Base-by-base conservation (phyloP, 2,797 vertebrate species). In the Tenualosa thibaudeaui region DNA sequence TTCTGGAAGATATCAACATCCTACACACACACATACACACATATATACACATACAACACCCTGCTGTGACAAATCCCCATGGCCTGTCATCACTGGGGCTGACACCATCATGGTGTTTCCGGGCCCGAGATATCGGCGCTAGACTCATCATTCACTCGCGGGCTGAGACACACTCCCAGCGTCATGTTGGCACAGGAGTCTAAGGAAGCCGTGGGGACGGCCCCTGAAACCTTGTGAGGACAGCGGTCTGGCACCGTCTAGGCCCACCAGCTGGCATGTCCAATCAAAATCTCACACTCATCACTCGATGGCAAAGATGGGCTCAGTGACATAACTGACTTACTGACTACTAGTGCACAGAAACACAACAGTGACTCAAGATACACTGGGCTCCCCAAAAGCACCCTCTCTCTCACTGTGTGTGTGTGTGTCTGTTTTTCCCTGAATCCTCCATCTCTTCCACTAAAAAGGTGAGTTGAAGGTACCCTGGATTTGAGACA, bases 41-140 rank as follows among this genome's bases (percentile, higher is more conserved):
- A 75, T 26, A 37, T 31, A 71, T 13, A 75, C 31, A 75, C 68
- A 75, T 13, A 43, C 68, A 75, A 60, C 58, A 60, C 58, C 75
- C 60, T 65, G 56, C 56, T 81, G 43, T 83, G 78, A 85, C 84
- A 85, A 81, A 84, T 51, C 26, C 50, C 6, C 49, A 65, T 82
- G 85, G 51, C 51, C 82, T 83, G 50, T 65, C 85, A 84, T 83
- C 82, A 85, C 82, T 50, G 31, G 85, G 82, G 22, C 81, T 15
- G 78, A 84, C 84, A 86, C 49, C 10, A 86, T 85, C 81, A 81
- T 82, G 82, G 46, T 17, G 49, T 84, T 43, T n/a, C 68, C 82
- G 19, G 24, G 65, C 37, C 46, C 0, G 24, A 58, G 50, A 71
- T 82, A 81, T 81, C 60, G 53, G 83, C 60, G 83, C 78, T 82